Base-by-base conservation (phyloP, 2,113 vertebrate species). In the Propithecus coquereli region DNA sequence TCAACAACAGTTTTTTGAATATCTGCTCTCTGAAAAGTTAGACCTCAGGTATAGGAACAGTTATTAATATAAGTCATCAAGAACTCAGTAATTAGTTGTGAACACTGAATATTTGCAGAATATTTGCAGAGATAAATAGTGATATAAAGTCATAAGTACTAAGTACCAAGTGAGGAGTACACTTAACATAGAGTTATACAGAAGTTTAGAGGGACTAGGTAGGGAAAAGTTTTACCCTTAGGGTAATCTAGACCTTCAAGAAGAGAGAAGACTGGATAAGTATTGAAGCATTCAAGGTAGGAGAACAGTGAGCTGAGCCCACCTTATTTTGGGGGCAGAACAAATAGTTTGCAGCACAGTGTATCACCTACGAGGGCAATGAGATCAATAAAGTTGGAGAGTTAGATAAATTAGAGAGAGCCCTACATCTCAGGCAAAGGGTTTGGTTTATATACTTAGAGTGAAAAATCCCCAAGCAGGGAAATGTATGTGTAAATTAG, bases 11-110 rank as follows among this genome's bases (percentile, higher is more conserved):
- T 95, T 81, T 90, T 71, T 95, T 94, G 43, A 34, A 0, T 88
- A 66, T 90, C 92, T 89, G 52, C 37, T 76, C 13, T 87, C 59
- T 80, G 84, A 95, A 88, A 97, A 96, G 79, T 96, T 96, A 92
- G 59, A n/a, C 70, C 59, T 80, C 40, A 20, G 27, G 37, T 93
- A 47, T 65, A 61, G 52, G 77, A 82, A 94, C 37, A 80, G 20
- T 94, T 87, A 50, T 57, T 57, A 20, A 57, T 20, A 2, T 23
- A 90, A 68, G 20, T 94, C 50, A 82, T 90, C 6, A 83, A 94
- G 83, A 92, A 89, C 37, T 92, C 93, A 96, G 43, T 80, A 93
- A 94, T 85, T 73, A 85, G 59, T 65, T 93, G n/a, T 70, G 37
- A 76, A 37, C 52, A 87, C 57, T 91, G 57, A 79, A 50, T 95